phyloP scores from a whole-genome alignment of 2,113 vertebrate species.

The Narcine bancroftii region DNA sequence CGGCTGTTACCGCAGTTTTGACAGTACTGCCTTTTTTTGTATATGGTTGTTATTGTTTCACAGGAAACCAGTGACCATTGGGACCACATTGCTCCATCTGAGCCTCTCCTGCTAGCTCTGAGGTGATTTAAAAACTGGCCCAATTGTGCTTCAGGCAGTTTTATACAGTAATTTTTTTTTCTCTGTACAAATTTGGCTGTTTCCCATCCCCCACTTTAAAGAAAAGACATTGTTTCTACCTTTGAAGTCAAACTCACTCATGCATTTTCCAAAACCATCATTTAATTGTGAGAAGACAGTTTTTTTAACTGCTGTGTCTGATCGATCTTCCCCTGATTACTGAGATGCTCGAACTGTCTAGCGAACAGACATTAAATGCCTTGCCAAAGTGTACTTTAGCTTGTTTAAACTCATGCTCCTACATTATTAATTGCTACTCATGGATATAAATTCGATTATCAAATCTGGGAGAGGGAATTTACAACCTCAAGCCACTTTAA shows the following conservation, averaged over 20 bases:
- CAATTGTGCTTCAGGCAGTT: neutral
- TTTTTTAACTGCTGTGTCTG: neutral
- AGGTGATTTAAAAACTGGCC: neutral
- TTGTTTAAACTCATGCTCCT: neutral
- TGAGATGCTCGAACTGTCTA: neutral
- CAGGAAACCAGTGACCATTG: no score
- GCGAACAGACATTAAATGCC: neutral
- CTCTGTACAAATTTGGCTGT: neutral
- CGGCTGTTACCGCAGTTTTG: no score
- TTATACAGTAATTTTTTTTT: neutral
- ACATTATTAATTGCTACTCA: constrained; percentile 8
- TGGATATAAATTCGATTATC: neutral
- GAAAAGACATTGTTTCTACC: neutral
- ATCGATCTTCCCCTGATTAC: neutral
- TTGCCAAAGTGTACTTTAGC: neutral
- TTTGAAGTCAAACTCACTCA: neutral
- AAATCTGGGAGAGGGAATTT: neutral
- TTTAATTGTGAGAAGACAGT: neutral
- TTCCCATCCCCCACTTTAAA: neutral
- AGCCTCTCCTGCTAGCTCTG: neutral
- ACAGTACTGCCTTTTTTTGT: no score
- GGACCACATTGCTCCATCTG: neutral
- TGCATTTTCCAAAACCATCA: neutral
- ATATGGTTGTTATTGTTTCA: no score
- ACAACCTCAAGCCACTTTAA: neutral